Evolutionary conservation across 2,888 invertebrate genomes (phyloP), one percentile per base, ranked within the genome.

Genomic region (Tipula lateralis): DNA sequence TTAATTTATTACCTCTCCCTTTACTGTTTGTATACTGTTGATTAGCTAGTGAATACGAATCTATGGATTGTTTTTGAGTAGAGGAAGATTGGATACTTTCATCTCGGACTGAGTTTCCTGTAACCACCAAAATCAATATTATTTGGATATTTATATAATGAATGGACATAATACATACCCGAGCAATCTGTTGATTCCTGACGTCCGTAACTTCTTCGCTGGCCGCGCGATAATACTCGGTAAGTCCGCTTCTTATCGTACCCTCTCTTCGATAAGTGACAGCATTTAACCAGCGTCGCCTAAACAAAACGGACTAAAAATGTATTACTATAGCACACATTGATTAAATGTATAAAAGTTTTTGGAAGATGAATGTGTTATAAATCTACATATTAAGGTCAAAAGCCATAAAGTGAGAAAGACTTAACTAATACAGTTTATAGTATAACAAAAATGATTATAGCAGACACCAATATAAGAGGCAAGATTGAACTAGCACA

Each of bases 231-330:
- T 87, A 94, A 89, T 85, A 92, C 91, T 86, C 92, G 92, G 89
- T 93, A 94, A 50, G 93, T 92, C 87, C 92, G 90, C 86, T 92
- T 91, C 87, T 92, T 91, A 88, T 88, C 19, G 87, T 86, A 34
- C 66, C 81, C 87, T 86, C 1, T 86, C 85, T 83, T 85, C 87
- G 87, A 83, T 87, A 89, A 85, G 85, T 89, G 91, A 87, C 91
- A 91, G 88, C 92, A 92, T 85, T 90, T 89, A 85, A 90, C 89
- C 88, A 93, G 89, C 83, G 94, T 93, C 88, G 92, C 92, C 94
- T 94, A 91, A 86, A 92, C 91, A 90, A 88, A 88, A 89, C 87
- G 86, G 88, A 88, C 90, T 89, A 87, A 87, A 87, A 88, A 87
- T 88, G 86, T 85, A 86, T 86, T 85, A 85, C 66, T 66, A 66